Evolutionary conservation across 2,113 vertebrate species (phyloP).

Genomic region (Xerus inauris): DNA sequence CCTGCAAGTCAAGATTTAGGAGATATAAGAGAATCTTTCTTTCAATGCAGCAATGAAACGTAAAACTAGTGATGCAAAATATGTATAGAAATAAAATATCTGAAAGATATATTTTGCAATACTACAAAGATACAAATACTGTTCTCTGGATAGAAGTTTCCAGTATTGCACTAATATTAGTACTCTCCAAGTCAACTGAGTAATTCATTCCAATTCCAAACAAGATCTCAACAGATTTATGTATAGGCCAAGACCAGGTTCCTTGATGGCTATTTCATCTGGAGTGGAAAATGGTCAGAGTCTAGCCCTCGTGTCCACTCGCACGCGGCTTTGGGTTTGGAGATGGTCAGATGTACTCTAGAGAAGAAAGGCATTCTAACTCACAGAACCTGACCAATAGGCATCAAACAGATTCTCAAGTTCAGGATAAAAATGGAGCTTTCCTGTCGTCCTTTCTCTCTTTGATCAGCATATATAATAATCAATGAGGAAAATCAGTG

Average conservation of each 20-base stretch:
- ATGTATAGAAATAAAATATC: not conserved
- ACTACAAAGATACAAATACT: not conserved
- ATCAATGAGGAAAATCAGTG: too few species aligned
- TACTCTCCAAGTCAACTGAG: not conserved
- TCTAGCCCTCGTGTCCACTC: not conserved
- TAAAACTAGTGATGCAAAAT: not conserved
- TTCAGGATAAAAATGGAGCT: too few species aligned
- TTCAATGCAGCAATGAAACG: not conserved
- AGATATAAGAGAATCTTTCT: not conserved
- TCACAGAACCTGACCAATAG: not conserved
- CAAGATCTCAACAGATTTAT: not conserved
- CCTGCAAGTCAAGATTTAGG: not conserved
- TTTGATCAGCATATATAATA: not conserved
- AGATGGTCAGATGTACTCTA: not conserved
- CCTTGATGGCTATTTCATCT: not conserved
- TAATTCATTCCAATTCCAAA: not conserved
- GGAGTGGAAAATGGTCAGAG: not conserved
- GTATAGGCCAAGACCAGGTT: not conserved
- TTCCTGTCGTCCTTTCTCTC: not conserved
- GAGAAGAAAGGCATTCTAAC: not conserved
- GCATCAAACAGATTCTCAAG: too few species aligned
- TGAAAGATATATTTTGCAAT: not conserved
- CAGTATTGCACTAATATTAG: not conserved
- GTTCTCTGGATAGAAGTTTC: not conserved
- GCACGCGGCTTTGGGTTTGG: not conserved